Evolutionary conservation across 2,888 invertebrate species (phyloP), one percentile per base, ranked within the genome.

Genomic region (Pseudococcus jackbeardsleyi): DNA sequence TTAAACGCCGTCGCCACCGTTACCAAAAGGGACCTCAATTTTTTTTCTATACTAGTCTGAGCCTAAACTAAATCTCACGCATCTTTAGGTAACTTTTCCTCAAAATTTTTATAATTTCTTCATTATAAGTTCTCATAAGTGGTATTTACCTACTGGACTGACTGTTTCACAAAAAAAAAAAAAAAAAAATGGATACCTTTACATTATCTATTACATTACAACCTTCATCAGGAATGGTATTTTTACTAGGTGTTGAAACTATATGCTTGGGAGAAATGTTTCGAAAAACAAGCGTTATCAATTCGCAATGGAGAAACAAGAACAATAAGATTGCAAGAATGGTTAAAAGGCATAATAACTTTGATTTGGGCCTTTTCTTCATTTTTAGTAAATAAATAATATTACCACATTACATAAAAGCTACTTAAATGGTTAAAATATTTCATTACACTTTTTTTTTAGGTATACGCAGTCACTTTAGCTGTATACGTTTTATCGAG

Each of bases 401-500:
- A 5, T 12, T 12, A 11, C 6, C 6, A 11, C 11, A 1, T 3
- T 1, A 11, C n/a, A 54, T n/a, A 5, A 46, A 15, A 42, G 6
- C 11, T 33, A 33, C 39, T 22, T 0, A 33, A 6, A 46, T 15
- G 11, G 11, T 42, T 19, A 12, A 77, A 5, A 17, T 54, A 33
- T 33, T 33, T 33, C 26, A 33, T 33, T 84, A 54, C 86, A 8
- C 0, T 42, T 42, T 85, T 64, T 88, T 84, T 88, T n/a, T 90
- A 91, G 91, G 93, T 93, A 5, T 91, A 91, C 17, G 94, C 97
- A 93, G 96, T 96, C 91, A 95, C 97, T 92, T 97, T 97, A 93
- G 96, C 95, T 91, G 96, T 96, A 91, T 97, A 94, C 93, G 96
- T 98, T 90, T 93, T 97, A 92, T 94, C 96, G 91, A 96, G 96